Evolutionary conservation across 2,797 vertebrate species (phyloP).

Genomic region (Manis crassicaudata): DNA sequence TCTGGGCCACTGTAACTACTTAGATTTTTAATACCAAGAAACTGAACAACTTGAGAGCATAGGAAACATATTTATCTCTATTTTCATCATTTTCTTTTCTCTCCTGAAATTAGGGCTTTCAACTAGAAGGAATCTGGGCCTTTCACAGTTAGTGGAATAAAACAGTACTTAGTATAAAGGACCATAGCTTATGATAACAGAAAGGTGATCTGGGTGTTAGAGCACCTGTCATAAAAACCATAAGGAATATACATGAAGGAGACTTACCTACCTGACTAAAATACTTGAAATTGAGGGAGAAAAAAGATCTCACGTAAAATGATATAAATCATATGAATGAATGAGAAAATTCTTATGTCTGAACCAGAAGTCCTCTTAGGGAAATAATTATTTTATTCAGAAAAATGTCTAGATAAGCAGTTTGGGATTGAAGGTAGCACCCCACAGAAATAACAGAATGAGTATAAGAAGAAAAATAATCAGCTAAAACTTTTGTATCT

Average conservation of each 20-base stretch:
- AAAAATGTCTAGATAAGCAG: background rate
- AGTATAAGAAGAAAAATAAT: background rate
- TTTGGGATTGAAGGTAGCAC: background rate
- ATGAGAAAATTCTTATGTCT: background rate
- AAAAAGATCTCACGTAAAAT: background rate
- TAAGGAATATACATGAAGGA: background rate
- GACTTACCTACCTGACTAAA: background rate
- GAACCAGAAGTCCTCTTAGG: background rate
- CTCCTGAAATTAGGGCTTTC: conserved; percentile 4
- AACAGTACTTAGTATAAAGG: background rate
- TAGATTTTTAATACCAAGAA: conserved; percentile 5
- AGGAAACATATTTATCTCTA: background rate
- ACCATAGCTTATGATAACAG: background rate
- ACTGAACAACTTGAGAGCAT: background rate
- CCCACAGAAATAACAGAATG: background rate
- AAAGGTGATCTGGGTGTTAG: background rate
- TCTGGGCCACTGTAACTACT: background rate
- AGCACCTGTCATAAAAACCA: background rate
- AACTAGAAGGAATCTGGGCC: background rate
- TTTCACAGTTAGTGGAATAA: background rate
- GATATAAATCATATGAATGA: background rate
- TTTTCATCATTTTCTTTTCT: background rate
- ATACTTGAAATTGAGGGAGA: background rate
- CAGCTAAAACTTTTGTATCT: background rate
- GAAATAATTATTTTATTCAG: background rate